A percentile compares a stretch with the other conserved stretches of the same genome.
Conservation (phyloP, 2,888 invertebrate genomes). For the Drosophila pseudotakahashii region DNA sequence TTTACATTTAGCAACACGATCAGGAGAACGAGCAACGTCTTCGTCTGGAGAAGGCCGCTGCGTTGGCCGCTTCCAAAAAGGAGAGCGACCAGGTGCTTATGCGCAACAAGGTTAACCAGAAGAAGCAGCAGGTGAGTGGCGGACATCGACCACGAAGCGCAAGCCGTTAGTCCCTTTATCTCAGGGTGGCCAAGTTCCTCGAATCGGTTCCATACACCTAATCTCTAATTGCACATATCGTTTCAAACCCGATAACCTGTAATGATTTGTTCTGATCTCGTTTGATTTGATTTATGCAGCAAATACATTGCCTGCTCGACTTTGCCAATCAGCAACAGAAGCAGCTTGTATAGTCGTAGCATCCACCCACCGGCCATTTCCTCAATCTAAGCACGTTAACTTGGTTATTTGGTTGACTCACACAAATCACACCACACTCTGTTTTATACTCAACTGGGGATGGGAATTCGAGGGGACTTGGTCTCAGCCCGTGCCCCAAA, state of each 20-base stretch:
- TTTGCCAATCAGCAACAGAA: slow-evolving; percentile 80
- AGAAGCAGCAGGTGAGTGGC: slow-evolving; percentile 93
- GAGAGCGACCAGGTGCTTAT: slow-evolving; percentile 89
- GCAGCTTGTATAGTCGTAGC: slow-evolving; percentile 58
- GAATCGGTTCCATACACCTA: slow-evolving; percentile 48
- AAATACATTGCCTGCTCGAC: slow-evolving; percentile 83
- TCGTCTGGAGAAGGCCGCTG: slow-evolving; percentile 93
- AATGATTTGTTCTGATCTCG: slow-evolving; percentile 50
- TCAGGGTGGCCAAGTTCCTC: slow-evolving; percentile 46
- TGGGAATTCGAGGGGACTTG: slow-evolving; percentile 22
- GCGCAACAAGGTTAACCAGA: slow-evolving; percentile 91
- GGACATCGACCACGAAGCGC: slow-evolving; percentile 41
- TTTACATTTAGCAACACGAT: slow-evolving; percentile 91
- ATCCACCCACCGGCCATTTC: slow-evolving; percentile 37
- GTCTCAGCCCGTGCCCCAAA: slow-evolving; percentile 21
- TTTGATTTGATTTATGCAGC: slow-evolving; percentile 77
- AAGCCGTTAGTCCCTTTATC: slow-evolving; percentile 32
- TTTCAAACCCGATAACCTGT: slow-evolving; percentile 56
- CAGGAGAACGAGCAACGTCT: slow-evolving; percentile 96
- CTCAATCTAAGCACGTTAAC: slow-evolving; percentile 48
- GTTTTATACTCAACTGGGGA: slow-evolving; percentile 54
- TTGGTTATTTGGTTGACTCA: slow-evolving; percentile 63
- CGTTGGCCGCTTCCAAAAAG: slow-evolving; percentile 89
- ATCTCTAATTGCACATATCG: slow-evolving; percentile 20
- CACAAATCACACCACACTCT: slow-evolving; percentile 49